Evolutionary conservation across 2,888 invertebrate genomes (phyloP).

Genomic region (Catocala fraxini): DNA sequence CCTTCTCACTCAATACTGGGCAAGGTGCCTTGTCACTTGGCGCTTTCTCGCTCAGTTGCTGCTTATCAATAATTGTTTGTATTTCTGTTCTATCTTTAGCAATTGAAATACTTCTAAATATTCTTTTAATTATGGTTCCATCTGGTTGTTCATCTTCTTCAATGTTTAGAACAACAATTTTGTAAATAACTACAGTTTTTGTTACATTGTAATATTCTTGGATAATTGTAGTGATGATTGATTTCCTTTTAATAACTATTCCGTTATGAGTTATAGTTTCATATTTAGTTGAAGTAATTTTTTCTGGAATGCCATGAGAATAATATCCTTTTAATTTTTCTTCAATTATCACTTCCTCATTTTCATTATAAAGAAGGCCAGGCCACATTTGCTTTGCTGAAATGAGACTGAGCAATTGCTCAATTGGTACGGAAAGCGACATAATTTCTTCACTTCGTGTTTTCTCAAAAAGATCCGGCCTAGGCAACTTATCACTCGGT

Average conservation of each 20-base stretch:
- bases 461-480: not conserved
- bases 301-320: constrained; percentile 2
- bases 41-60: constrained; percentile 13
- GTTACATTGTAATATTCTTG: constrained; percentile 14
- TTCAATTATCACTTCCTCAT: constrained; percentile 5
- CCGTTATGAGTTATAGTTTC: constrained; percentile 5
- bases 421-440: constrained; percentile 11
- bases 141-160: constrained; percentile 18
- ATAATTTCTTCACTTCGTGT: constrained; percentile 3
- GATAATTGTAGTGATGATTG: constrained; percentile 7
- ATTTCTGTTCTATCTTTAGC: constrained; percentile 9
- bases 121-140: constrained; percentile 4
- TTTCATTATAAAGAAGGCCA: constrained; percentile 13
- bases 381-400: constrained; percentile 4
- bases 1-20: constrained; percentile 12
- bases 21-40: constrained; percentile 18
- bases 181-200: constrained; percentile 9
- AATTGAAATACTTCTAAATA: not conserved
- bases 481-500: constrained; percentile 6
- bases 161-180: constrained; percentile 9
- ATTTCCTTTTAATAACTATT: constrained; percentile 11
- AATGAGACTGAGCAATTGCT: not conserved
- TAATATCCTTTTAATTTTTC: constrained; percentile 11
- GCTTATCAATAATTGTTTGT: not conserved
- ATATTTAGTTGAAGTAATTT: constrained; percentile 5